Conservation (phyloP, 2,888 invertebrate genomes). For the Acleris holmiana region DNA sequence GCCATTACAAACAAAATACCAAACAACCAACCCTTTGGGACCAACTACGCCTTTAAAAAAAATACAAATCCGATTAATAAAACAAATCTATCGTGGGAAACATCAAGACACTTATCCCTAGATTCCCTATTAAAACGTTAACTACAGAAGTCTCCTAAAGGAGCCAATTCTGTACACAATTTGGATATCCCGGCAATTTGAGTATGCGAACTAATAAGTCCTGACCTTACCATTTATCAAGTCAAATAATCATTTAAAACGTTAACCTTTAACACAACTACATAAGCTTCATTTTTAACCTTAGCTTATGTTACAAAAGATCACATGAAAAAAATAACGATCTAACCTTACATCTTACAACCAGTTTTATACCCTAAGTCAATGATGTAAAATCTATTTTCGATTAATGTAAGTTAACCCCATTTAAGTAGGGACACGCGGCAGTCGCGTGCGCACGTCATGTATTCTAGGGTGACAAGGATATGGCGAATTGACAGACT, state of each 20-base stretch:
- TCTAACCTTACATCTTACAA: background rate
- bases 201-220: background rate
- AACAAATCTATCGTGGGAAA: no score
- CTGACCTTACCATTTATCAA: slow-evolving; percentile 4
- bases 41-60: no score
- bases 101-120: no score
- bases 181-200: no score
- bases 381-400: background rate
- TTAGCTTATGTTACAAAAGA: background rate
- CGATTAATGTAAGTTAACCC: background rate
- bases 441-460: background rate
- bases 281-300: background rate
- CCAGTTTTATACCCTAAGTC: no score
- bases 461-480: slow-evolving; percentile 1
- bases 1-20: no score
- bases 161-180: no score
- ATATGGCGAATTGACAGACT: background rate
- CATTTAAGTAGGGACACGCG: slow-evolving; percentile 5
- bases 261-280: background rate
- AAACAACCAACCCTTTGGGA: no score
- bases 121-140: no score
- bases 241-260: slow-evolving; percentile 1
- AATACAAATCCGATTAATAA: no score
- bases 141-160: no score
- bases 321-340: no score